Base-by-base conservation (phyloP, 2,888 invertebrate genomes). In the Chalcosyrphus nemorum region DNA sequence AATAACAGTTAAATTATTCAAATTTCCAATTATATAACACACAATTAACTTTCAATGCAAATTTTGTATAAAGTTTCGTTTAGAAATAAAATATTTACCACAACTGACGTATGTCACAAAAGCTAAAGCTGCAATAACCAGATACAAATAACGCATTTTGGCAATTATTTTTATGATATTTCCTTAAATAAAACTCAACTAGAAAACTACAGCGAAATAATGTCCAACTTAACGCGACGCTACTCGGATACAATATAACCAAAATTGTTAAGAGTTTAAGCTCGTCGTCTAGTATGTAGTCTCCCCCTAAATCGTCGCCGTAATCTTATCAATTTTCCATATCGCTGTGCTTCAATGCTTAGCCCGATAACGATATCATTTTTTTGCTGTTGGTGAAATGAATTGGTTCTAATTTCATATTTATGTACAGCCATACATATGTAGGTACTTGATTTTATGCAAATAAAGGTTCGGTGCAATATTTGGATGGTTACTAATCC, bases 31-130 rank as follows among this genome's bases (percentile, higher is more conserved):
- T 66, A 54, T 54, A 54, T 41, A 66, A 66, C 41, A 19, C 54
- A n/a, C n/a, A n/a, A n/a, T n/a, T n/a, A 54, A 41, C 11, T 19
- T 4, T 2, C 2, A 19, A 9, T 45, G 9, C 2, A 45, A 45
- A 7, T 4, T 7, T 52, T 3, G 19, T 13, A n/a, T 0, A 17
- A 13, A 45, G 11, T n/a, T n/a, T n/a, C n/a, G n/a, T n/a, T n/a
- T n/a, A n/a, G n/a, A n/a, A n/a, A n/a, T n/a, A n/a, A n/a, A n/a
- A 56, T 72, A 87, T 86, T 88, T 90, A 90, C 90, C 90, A 45
- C 88, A 88, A 74, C 87, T 88, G 70, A 88, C 89, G 82, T 89
- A 90, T 63, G 87, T 87, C 88, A 90, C 76, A 86, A 87, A 89
- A 50, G 87, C 87, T 65, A 88, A 7, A 9, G 89, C 89, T n/a